These are phyloP conservation scores for Lasiurus cinereus DNA, from an alignment of 2,113 vertebrate species.

Conservation along the genomic window DNA sequence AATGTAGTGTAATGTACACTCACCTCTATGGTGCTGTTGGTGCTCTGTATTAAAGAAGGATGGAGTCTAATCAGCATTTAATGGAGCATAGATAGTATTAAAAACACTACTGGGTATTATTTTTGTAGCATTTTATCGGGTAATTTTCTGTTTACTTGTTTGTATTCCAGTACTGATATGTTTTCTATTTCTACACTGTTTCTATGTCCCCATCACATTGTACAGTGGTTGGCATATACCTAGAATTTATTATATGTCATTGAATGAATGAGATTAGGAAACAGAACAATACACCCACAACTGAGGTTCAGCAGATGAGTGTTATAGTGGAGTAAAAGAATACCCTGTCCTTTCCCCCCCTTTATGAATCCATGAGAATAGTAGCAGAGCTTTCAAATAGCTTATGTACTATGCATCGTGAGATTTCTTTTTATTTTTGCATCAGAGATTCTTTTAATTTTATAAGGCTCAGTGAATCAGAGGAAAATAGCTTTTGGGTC, in stretches of 20 bases:
- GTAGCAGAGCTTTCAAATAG: background rate
- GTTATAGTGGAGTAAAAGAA: background rate
- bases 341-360: background rate
- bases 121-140: background rate
- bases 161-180: background rate
- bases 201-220: background rate
- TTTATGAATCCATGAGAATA: background rate
- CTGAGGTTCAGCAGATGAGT: background rate
- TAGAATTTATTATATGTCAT: background rate
- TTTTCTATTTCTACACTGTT: constrained; percentile 27
- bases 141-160: background rate
- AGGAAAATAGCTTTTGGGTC: constrained; percentile 43
- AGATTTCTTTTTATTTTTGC: background rate
- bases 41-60: background rate
- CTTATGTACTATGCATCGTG: background rate
- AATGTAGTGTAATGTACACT: background rate
- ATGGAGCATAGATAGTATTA: background rate
- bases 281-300: background rate
- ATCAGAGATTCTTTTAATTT: constrained; percentile 53
- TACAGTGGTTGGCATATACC: background rate
- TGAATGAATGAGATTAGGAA: constrained; percentile 9
- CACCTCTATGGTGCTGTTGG: background rate
- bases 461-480: background rate
- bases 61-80: background rate
- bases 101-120: background rate